Conservation (phyloP, 2,113 vertebrate genomes). For the Chionomys nivalis region DNA sequence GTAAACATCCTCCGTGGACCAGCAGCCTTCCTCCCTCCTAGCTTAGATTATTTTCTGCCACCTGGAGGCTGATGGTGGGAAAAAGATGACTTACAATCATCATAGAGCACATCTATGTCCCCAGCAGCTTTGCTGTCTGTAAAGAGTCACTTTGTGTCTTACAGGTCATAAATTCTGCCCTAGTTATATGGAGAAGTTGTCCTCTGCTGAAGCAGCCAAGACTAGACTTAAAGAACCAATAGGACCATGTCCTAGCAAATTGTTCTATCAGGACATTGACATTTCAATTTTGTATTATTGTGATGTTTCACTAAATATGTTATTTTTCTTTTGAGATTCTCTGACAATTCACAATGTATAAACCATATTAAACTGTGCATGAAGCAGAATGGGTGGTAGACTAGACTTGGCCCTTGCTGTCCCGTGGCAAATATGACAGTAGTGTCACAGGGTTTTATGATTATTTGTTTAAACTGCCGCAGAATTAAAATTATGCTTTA, state of each 20-base stretch:
- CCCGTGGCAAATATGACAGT: neutral
- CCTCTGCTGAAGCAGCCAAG: neutral
- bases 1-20: neutral
- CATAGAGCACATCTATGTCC: neutral
- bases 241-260: neutral
- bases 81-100: neutral
- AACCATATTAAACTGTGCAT: neutral
- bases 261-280: neutral
- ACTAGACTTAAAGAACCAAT: neutral
- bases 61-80: slow-evolving; percentile 75
- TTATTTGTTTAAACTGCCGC: neutral
- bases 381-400: too few relatives aligned
- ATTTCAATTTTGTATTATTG: slow-evolving; percentile 22
- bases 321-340: slow-evolving; percentile 16
- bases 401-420: neutral
- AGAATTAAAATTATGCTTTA: neutral
- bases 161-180: neutral
- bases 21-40: neutral
- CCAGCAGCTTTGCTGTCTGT: neutral
- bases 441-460: neutral
- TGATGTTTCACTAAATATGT: neutral
- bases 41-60: slow-evolving; percentile 76
- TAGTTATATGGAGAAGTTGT: neutral
- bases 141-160: neutral
- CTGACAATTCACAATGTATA: neutral